A percentile compares a stretch with the other conserved stretches of the same genome.
phyloP scores from a whole-genome alignment of 1,140 invertebrate genomes.

The Cherax quadricarinatus region DNA sequence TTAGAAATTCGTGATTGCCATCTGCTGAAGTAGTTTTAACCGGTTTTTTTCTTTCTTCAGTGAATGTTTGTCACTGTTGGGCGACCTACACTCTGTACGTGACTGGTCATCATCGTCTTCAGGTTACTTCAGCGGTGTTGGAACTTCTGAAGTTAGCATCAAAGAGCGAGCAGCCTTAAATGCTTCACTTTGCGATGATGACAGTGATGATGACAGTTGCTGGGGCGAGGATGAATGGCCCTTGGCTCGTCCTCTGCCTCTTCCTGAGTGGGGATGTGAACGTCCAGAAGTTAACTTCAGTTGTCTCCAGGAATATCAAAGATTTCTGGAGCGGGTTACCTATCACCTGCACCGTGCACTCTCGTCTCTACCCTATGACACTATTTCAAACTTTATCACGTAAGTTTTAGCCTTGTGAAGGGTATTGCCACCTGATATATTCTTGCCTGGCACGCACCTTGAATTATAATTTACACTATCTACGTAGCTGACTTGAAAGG shows the following conservation, averaged over 20 bases:
- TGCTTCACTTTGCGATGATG: constrained; percentile 16
- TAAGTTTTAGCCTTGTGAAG: constrained; percentile 19
- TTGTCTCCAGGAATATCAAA: constrained; percentile 89
- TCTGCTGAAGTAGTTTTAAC: no score
- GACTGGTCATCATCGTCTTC: constrained; percentile 31
- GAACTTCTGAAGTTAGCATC: neutral
- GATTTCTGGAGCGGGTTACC: constrained; percentile 75
- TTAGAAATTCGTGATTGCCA: no score
- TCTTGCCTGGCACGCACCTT: no score
- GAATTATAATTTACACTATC: no score
- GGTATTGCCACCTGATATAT: no score
- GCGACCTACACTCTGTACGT: neutral
- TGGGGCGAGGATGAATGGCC: constrained; percentile 79
- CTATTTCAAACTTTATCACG: constrained; percentile 66
- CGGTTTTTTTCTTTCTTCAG: neutral
- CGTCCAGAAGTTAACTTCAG: constrained; percentile 88
- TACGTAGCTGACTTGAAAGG: no score
- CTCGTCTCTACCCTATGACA: constrained; percentile 73
- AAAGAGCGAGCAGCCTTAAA: neutral
- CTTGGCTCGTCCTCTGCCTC: constrained; percentile 82
- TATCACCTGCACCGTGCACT: constrained; percentile 44
- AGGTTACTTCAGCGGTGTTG: constrained; percentile 29
- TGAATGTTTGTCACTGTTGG: neutral
- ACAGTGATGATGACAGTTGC: constrained; percentile 59
- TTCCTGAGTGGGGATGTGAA: constrained; percentile 82